phyloP scores from a whole-genome alignment of 2,888 invertebrate species.

The Ptilodon capucinus region DNA sequence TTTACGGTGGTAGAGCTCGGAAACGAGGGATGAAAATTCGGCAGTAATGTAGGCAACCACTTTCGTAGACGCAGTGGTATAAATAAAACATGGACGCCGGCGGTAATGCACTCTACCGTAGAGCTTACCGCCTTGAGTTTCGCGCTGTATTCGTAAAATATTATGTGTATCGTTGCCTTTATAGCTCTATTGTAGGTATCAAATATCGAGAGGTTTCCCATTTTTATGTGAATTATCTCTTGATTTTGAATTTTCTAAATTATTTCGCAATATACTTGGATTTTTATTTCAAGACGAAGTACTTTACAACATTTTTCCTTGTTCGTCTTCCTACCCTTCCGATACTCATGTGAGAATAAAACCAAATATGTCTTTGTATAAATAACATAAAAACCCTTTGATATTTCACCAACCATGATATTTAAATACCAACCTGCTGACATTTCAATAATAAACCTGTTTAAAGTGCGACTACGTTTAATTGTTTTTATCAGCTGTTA shows the following conservation, averaged over 20 bases:
- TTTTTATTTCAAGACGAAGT: not conserved
- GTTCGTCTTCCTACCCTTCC: no score
- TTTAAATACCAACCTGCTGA: no score
- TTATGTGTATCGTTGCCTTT: slow-evolving; percentile 18
- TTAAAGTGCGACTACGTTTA: no score
- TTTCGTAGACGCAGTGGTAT: slow-evolving; percentile 46
- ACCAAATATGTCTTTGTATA: no score
- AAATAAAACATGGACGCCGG: slow-evolving; percentile 57
- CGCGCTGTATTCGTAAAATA: slow-evolving; percentile 18
- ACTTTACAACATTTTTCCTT: no score
- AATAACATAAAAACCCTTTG: no score
- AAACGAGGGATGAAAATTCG: slow-evolving; percentile 53
- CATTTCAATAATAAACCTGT: no score
- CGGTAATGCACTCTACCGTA: slow-evolving; percentile 60
- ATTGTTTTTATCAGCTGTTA: no score
- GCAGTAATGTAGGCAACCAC: slow-evolving; percentile 68
- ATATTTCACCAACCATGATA: no score
- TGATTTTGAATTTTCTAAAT: not conserved
- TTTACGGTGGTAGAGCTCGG: slow-evolving; percentile 25
- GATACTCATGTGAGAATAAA: no score
- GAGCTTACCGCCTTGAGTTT: slow-evolving; percentile 1
- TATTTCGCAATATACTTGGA: not conserved
- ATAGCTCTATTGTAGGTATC: not conserved
- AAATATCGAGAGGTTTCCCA: not conserved
- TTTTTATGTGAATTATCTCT: no score